phyloP scores from a whole-genome alignment of 2,797 vertebrate species.

The Oreochromis grahami region DNA sequence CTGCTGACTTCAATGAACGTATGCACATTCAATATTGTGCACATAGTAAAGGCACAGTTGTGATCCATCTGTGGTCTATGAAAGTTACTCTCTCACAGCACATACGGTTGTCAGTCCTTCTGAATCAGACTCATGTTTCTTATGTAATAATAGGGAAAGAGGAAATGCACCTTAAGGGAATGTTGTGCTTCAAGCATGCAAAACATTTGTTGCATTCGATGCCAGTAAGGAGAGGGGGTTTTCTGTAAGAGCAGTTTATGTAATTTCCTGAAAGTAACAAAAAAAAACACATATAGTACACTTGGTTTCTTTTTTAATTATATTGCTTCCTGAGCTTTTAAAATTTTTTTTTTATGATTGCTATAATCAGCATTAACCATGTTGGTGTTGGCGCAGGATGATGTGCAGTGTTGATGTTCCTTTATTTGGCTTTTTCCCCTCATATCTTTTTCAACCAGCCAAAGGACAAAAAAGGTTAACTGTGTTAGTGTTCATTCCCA shows the following conservation, averaged over 20 bases:
- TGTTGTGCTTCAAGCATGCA: neutral
- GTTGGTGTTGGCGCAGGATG: neutral
- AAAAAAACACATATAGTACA: neutral
- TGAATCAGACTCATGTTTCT: neutral
- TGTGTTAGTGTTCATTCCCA: accelerated
- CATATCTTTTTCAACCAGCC: neutral
- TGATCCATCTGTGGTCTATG: neutral
- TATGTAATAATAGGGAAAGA: neutral
- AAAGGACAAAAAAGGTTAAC: neutral
- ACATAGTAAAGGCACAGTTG: neutral
- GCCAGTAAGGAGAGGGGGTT: accelerated
- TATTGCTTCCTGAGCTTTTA: neutral
- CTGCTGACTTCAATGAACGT: accelerated
- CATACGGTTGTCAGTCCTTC: neutral
- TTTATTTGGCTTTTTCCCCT: accelerated
- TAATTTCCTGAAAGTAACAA: neutral
- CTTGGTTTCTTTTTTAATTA: neutral
- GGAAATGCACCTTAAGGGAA: neutral
- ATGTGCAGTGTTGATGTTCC: neutral
- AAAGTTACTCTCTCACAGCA: neutral
- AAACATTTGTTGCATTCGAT: neutral
- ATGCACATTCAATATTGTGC: neutral
- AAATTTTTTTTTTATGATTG: neutral
- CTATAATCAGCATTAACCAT: neutral
- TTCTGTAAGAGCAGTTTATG: neutral